Conservation (phyloP, 30 jellyfish, hydroid and myxozoan genomes). For the Hydractinia echinata region DNA sequence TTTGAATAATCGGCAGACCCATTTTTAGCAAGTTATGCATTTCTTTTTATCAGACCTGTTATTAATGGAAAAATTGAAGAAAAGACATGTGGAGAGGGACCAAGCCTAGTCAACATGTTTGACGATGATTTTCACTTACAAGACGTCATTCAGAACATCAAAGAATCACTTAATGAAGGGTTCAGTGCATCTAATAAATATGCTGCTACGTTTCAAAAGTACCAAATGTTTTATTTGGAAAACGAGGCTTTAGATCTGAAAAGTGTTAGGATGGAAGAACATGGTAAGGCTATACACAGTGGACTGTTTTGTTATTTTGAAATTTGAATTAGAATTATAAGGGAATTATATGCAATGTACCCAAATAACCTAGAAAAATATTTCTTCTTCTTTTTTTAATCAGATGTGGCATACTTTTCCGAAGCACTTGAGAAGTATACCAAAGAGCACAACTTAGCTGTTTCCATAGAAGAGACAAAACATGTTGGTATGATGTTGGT, state of each 20-base stretch:
- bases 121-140: slow-evolving; percentile 79
- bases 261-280: slow-evolving; percentile 47
- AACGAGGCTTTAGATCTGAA: slow-evolving; percentile 74
- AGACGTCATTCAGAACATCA: slow-evolving; percentile 57
- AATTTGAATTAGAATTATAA: no score
- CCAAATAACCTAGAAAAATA: background rate
- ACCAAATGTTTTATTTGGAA: slow-evolving; percentile 67
- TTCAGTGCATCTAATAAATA: slow-evolving; percentile 81
- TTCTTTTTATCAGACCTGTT: slow-evolving; percentile 55
- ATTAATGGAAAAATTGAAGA: slow-evolving; percentile 93
- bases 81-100: slow-evolving; percentile 91
- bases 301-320: no score
- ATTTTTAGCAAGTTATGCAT: background rate
- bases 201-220: slow-evolving; percentile 66
- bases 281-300: slow-evolving; percentile 39
- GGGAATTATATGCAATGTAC: background rate
- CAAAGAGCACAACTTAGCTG: slow-evolving; percentile 61
- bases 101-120: slow-evolving; percentile 84
- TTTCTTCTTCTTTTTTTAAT: background rate
- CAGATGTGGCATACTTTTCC: slow-evolving; percentile 84
- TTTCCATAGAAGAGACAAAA: slow-evolving; percentile 62
- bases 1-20: background rate
- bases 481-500: slow-evolving; percentile 89
- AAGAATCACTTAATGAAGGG: slow-evolving; percentile 71
- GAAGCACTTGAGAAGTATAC: slow-evolving; percentile 79